Base-by-base conservation (phyloP, 1,140 invertebrate genomes). In the Drosophila grimshawi region DNA sequence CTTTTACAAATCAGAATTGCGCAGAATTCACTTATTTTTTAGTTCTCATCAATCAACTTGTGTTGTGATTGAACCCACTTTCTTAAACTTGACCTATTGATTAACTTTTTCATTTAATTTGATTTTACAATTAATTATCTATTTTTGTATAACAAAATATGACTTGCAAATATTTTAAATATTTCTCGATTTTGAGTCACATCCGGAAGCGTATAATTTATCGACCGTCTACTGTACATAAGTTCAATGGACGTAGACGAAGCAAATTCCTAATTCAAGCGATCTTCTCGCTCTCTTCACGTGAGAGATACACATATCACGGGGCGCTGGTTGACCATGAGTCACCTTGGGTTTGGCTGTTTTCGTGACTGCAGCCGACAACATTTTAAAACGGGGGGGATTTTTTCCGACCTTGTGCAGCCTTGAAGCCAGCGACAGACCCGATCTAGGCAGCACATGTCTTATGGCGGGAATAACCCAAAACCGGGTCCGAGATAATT, bases 401-500 rank as follows among this genome's bases (percentile, higher is more conserved):
- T 27, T 48, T 49, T 66, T 66, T 57, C 43, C 43, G n/a, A 3
- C 53, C 41, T 39, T 46, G 37, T 29, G 11, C 52, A 65, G 51
- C 52, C 68, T 71, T 65, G 11, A 39, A 48, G 37, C n/a, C 57
- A 46, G 43, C 32, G 37, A 2, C 7, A 32, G 43, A 35, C 5
- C 7, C 43, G 5, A 3, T 27, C 68, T 48, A 37, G 49, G 45
- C 62, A 7, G 48, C 11, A 19, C 61, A 46, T 53, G 53, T 72
- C 39, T 59, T 32, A 73, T 55, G 2, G 56, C 35, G 48, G 70
- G 70, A 73, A 73, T 49, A 61, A 33, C 70, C 70, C 70, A 61
- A 61, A 11, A 49, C 37, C 10, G 8, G 5, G 27, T 48, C 5
- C 19, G 5, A 48, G 4, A 43, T 8, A n/a, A 19, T 65, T 32